These are phyloP conservation scores for Diadumene lineata DNA, from an alignment of 92 coral and sea anemone genomes.

Conservation along the genomic window DNA sequence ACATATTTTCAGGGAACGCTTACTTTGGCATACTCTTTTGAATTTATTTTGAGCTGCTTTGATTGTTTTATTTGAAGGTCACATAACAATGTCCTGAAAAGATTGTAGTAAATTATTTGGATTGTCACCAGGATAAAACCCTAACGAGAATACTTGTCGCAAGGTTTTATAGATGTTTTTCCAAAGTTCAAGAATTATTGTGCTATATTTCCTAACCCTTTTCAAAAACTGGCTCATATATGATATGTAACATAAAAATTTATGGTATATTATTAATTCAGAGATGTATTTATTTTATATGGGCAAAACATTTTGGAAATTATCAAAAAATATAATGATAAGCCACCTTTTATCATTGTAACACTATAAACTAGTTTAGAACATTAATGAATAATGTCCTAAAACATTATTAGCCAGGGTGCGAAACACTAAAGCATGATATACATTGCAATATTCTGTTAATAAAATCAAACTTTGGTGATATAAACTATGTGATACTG, in stretches of 20 bases:
- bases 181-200: too few species aligned
- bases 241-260: slow-evolving; percentile 12
- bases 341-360: background rate
- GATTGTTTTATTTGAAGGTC: too few species aligned
- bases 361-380: background rate
- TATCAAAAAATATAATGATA: background rate
- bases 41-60: too few species aligned
- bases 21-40: too few species aligned
- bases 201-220: background rate
- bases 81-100: too few species aligned
- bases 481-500: too few species aligned
- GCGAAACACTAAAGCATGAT: background rate
- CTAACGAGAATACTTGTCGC: too few species aligned
- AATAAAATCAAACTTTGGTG: background rate
- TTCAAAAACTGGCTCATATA: slow-evolving; percentile 9
- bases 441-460: background rate
- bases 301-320: background rate
- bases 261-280: slow-evolving; percentile 11
- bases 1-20: too few species aligned
- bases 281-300: slow-evolving; percentile 27
- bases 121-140: too few species aligned
- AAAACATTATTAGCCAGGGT: background rate
- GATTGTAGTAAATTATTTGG: too few species aligned
- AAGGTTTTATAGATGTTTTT: too few species aligned
- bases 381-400: background rate